Evolutionary conservation across 2,797 vertebrate genomes (phyloP), one percentile per base, ranked within the genome.

Genomic region (Chloroceryle inda): DNA sequence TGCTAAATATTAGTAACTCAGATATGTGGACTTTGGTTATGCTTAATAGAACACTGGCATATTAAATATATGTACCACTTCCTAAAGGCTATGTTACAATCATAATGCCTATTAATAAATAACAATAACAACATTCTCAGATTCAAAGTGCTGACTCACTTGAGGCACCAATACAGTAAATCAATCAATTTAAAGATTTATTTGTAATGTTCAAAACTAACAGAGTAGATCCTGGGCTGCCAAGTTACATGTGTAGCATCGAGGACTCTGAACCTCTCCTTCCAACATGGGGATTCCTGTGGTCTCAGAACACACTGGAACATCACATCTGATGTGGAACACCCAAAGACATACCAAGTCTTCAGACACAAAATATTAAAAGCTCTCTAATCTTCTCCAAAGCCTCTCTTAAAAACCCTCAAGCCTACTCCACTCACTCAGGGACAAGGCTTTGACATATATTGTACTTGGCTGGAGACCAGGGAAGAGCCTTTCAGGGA

Each of bases 21-120:
- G 92, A 92, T 95, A 95, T 88, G 78, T 92, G 83, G 85, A 81
- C 97, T 97, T 97, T 97, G 97, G 97, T 97, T 96, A 97, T 75
- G 91, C 94, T 96, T 82, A 67, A 86, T 91, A 95, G 94, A 97
- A 87, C 95, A 96, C 64, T 89, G 92, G 88, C 76, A 96, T 96
- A 88, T 91, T 63, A 90, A 96, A 93, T 94, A 85, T 92, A 96
- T 44, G 79, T 92, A 96, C 49, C 92, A 80, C 91, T 97, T 97
- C 63, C 93, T 97, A 94, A 89, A 92, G 75, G 75, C 78, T 94
- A 96, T 80, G 62, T 95, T 96, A 94, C 96, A 96, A 95, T 91
- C 91, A 85, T 95, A 61, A 93, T 97, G 94, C 94, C 90, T 96
- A 91, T 69, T 69, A 93, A 93, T 91, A 95, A 89, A 67, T 76